phyloP scores from a whole-genome alignment of 2,888 invertebrate genomes.

The Argyresthia albistria region DNA sequence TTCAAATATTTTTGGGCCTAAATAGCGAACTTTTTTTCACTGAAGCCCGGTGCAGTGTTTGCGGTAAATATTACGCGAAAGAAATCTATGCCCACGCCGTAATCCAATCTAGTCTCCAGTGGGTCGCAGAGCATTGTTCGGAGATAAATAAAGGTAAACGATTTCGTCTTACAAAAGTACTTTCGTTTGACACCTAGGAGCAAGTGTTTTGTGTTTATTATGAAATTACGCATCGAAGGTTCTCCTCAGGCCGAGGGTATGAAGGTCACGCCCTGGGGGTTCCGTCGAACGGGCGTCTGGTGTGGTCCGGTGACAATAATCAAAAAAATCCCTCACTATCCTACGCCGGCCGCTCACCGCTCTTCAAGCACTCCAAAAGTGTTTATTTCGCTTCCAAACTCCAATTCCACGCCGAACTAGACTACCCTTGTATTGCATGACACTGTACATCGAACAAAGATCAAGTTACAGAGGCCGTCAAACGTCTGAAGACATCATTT shows the following conservation, averaged over 20 bases:
- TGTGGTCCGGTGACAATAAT: constrained; percentile 57
- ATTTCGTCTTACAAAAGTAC: constrained; percentile 56
- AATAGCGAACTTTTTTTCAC: constrained; percentile 67
- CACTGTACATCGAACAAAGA: neutral
- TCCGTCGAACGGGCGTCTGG: constrained; percentile 34
- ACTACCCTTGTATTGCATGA: neutral
- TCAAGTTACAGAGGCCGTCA: neutral
- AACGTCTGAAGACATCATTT: neutral
- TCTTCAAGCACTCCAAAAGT: constrained; percentile 8
- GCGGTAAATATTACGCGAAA: constrained; percentile 43
- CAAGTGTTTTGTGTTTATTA: constrained; percentile 62
- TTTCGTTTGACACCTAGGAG: constrained; percentile 66
- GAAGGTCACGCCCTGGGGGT: constrained; percentile 48
- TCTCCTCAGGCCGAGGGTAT: constrained; percentile 25
- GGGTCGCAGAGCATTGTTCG: constrained; percentile 66
- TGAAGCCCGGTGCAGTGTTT: constrained; percentile 49
- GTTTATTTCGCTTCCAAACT: no score
- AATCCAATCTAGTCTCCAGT: constrained; percentile 59
- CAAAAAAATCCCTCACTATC: constrained; percentile 32
- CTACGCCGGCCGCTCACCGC: constrained; percentile 37
- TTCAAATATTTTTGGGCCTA: constrained; percentile 69
- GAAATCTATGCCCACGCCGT: constrained; percentile 58
- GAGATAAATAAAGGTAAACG: constrained; percentile 71
- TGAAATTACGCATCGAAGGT: constrained; percentile 41
- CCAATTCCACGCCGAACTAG: no score